Evolutionary conservation across 1,140 invertebrate genomes (phyloP).

Genomic region (Apis dorsata): DNA sequence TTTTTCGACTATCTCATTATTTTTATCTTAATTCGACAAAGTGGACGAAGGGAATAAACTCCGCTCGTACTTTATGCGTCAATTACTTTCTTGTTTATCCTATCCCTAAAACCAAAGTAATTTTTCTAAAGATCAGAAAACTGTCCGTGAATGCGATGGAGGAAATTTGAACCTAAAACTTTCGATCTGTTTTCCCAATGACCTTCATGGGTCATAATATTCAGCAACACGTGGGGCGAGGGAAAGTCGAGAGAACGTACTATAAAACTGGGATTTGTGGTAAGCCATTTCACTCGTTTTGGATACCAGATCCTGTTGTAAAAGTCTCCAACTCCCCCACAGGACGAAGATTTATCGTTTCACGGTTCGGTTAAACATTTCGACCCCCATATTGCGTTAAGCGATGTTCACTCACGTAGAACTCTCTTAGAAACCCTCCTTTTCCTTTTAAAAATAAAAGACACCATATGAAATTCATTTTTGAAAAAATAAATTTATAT

Average conservation of each 20-base stretch:
- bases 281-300: slow-evolving; percentile 30
- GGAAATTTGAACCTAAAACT: background rate
- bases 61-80: background rate
- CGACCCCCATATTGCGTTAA: slow-evolving; percentile 29
- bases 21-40: background rate
- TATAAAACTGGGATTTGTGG: slow-evolving; percentile 57
- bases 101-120: background rate
- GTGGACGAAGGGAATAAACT: background rate
- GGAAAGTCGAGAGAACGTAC: slow-evolving; percentile 13
- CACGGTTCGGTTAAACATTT: slow-evolving; percentile 32
- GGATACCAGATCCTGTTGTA: slow-evolving; percentile 29
- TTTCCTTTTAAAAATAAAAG: background rate
- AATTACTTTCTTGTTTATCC: background rate
- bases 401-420: background rate
- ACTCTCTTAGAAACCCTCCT: background rate
- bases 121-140: background rate
- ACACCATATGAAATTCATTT: background rate
- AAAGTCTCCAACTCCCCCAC: slow-evolving; percentile 22
- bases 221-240: background rate
- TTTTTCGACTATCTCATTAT: slow-evolving; percentile 25
- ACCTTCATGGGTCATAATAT: background rate
- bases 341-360: slow-evolving; percentile 56
- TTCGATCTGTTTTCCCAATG: background rate
- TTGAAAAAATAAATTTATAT: no score
- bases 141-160: background rate